Conservation (phyloP, 1,140 invertebrate species). For the Heliconius melpomene region DNA sequence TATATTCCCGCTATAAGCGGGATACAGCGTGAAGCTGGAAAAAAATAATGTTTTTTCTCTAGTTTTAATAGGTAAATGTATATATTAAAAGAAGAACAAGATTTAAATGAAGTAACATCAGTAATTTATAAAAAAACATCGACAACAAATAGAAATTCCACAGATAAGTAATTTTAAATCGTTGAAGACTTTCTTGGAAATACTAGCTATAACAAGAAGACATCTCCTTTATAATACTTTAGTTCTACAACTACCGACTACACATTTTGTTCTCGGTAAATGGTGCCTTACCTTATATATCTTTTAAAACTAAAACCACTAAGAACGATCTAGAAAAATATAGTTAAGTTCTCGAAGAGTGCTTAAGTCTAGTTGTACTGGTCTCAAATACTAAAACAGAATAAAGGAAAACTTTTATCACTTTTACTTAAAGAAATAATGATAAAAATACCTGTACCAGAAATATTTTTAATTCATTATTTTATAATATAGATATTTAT, state of each 20-base stretch:
- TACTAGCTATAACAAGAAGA: neutral
- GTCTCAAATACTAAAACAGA: neutral
- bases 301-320: neutral
- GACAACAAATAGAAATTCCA: neutral
- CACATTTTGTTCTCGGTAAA: neutral
- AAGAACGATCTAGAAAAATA: neutral
- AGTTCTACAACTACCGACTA: neutral
- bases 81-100: no score
- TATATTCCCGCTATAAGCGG: no score
- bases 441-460: no score
- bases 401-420: neutral
- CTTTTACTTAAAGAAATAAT: neutral
- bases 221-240: neutral
- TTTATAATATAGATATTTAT: neutral
- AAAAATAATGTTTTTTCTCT: no score
- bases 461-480: no score
- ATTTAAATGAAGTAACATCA: no score
- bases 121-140: neutral
- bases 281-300: neutral
- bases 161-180: neutral
- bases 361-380: neutral
- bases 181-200: neutral
- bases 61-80: no score
- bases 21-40: no score
- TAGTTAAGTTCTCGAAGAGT: neutral